phyloP scores from a whole-genome alignment of 2,888 invertebrate genomes.

The Leptopterna dolabrata region DNA sequence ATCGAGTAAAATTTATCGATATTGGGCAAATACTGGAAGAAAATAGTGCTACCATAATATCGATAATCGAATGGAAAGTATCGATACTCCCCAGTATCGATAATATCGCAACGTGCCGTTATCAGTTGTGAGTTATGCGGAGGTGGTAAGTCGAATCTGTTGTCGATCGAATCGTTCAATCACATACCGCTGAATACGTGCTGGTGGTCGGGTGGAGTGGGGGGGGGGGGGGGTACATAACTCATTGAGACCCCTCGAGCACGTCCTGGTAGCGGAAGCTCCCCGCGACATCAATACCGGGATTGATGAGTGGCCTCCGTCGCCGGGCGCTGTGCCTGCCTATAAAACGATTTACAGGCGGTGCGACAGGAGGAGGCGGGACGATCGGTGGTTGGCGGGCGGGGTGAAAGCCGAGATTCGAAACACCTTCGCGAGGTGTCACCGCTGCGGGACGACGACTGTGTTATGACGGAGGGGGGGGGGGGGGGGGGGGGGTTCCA shows the following conservation, averaged over 20 bases:
- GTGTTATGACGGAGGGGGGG: no score
- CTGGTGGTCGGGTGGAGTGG: not conserved
- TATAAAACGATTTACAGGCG: slow-evolving; percentile 9
- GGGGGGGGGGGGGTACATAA: not conserved
- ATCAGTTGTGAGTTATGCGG: no score
- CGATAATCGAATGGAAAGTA: no score
- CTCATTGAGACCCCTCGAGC: slow-evolving; percentile 1
- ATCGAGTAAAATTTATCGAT: no score
- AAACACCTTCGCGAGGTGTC: not conserved
- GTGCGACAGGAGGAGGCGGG: not conserved
- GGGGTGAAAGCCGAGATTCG: not conserved
- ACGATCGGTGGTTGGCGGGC: not conserved
- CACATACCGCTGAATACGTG: not conserved
- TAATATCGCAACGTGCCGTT: no score
- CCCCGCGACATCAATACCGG: not conserved
- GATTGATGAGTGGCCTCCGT: slow-evolving; percentile 7
- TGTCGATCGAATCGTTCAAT: slow-evolving; percentile 2
- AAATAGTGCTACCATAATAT: no score
- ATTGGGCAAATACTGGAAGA: no score
- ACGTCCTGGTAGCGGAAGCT: slow-evolving; percentile 7
- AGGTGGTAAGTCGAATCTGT: not conserved
- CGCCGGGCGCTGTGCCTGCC: not conserved
- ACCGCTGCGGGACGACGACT: not conserved
- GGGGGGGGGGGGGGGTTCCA: not conserved
- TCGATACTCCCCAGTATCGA: no score